Percentiles rank a stretch among this genome's conserved stretches.
These are phyloP conservation scores for Prenolepis imparis DNA, from an alignment of 2,888 invertebrate genomes.

Conservation along the genomic window DNA sequence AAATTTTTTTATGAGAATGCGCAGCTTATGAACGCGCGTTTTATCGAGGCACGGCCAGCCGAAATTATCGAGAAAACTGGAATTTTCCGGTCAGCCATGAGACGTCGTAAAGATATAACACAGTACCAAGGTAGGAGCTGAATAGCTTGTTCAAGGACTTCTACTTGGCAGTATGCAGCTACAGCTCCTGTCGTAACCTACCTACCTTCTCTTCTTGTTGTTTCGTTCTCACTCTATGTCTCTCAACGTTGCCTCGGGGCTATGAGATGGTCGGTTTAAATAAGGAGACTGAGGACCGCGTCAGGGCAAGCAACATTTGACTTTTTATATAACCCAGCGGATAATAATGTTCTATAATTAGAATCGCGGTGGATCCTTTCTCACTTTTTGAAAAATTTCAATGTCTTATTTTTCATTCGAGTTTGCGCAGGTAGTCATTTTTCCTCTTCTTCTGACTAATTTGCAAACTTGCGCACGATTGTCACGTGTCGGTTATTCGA, in stretches of 20 bases:
- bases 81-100: conserved; percentile 53
- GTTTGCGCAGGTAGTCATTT: not conserved
- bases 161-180: conserved; percentile 69
- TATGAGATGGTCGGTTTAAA: conserved; percentile 49
- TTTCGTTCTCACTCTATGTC: conserved; percentile 60
- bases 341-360: conserved; percentile 58
- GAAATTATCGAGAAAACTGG: conserved; percentile 67
- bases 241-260: conserved; percentile 64
- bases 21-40: not conserved
- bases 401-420: conserved; percentile 1
- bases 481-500: not conserved
- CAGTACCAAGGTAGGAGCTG: conserved; percentile 38
- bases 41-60: conserved; percentile 36
- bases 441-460: not conserved
- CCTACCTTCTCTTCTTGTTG: conserved; percentile 62
- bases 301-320: conserved; percentile 64
- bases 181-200: conserved; percentile 66
- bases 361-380: not conserved
- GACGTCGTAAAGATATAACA: conserved; percentile 51
- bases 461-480: not conserved
- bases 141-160: conserved; percentile 74
- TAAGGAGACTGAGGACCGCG: conserved; percentile 71
- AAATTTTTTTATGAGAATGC: conserved; percentile 17
- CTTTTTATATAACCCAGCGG: conserved; percentile 51
- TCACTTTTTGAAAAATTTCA: conserved; percentile 13